phyloP scores from a whole-genome alignment of 2,888 invertebrate genomes.

The Apamea monoglypha region DNA sequence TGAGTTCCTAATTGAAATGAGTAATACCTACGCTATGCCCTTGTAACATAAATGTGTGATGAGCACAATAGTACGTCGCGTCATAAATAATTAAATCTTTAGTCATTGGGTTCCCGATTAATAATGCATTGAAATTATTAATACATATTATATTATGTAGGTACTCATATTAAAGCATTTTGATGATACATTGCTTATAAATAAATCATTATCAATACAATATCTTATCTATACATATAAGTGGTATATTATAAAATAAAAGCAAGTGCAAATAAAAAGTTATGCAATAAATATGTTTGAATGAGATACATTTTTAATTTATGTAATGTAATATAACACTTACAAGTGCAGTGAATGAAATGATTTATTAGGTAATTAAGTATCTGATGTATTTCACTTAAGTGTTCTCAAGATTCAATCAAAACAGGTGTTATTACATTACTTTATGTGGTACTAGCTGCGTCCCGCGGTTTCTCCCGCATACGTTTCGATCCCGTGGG shows the following conservation, averaged over 20 bases:
- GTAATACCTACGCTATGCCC: not conserved
- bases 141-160: not conserved
- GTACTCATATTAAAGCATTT: not conserved
- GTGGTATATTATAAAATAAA: constrained; percentile 9
- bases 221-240: constrained; percentile 8
- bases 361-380: constrained; percentile 41
- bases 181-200: constrained; percentile 1
- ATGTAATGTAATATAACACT: constrained; percentile 48
- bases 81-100: not conserved
- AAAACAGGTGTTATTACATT: constrained; percentile 28
- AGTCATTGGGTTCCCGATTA: not conserved
- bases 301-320: constrained; percentile 39
- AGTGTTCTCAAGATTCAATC: constrained; percentile 41
- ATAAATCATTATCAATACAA: constrained; percentile 22
- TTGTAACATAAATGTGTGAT: constrained; percentile 7
- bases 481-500: too few relatives aligned
- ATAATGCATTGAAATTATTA: constrained; percentile 2
- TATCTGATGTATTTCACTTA: constrained; percentile 16
- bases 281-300: constrained; percentile 38
- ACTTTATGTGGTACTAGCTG: constrained; percentile 16
- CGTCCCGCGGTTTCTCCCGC: too few relatives aligned
- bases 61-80: not conserved
- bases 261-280: constrained; percentile 24
- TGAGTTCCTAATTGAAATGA: not conserved
- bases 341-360: constrained; percentile 40